Evolutionary conservation across 2,797 vertebrate genomes (phyloP).

Genomic region (Ctenopoma kingsleyae): DNA sequence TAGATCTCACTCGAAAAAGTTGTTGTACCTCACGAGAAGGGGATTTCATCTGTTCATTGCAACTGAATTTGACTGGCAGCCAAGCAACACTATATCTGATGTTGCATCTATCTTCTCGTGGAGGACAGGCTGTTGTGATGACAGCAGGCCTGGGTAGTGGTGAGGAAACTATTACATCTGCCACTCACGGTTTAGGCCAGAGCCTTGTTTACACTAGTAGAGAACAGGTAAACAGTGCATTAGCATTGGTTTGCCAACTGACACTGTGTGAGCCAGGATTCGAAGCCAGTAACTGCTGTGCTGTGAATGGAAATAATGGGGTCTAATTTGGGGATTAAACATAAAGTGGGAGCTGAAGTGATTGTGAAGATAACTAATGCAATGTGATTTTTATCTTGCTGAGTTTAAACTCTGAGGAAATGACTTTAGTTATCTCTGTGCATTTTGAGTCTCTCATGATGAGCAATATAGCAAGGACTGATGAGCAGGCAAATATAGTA

Average conservation of each 20-base stretch:
- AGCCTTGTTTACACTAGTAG: slow-evolving; percentile 61
- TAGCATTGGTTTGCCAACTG: slow-evolving; percentile 65
- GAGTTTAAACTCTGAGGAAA: slow-evolving; percentile 56
- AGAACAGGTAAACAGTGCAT: slow-evolving; percentile 58
- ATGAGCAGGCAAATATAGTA: slow-evolving; percentile 22
- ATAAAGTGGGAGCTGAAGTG: slow-evolving; percentile 55
- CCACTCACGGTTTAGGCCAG: slow-evolving; percentile 57
- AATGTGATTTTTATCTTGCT: slow-evolving; percentile 58
- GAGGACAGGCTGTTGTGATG: slow-evolving; percentile 55
- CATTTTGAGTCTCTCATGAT: slow-evolving; percentile 28
- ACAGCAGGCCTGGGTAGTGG: slow-evolving; percentile 41
- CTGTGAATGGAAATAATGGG: slow-evolving; percentile 65
- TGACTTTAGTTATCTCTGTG: slow-evolving; percentile 43
- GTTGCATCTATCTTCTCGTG: slow-evolving; percentile 45
- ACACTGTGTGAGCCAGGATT: slow-evolving; percentile 49
- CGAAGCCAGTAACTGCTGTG: slow-evolving; percentile 38
- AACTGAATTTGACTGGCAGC: slow-evolving; percentile 57
- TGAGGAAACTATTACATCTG: slow-evolving; percentile 57
- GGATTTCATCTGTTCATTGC: slow-evolving; percentile 34
- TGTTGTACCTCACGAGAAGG: slow-evolving; percentile 43
- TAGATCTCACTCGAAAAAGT: slow-evolving; percentile 27
- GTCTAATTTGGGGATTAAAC: slow-evolving; percentile 65
- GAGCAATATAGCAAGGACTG: slow-evolving; percentile 20
- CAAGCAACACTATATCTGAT: slow-evolving; percentile 41
- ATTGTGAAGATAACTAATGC: slow-evolving; percentile 62